Evolutionary conservation across 2,888 invertebrate species (phyloP).

Genomic region (Lepidocyrtinus sp.): DNA sequence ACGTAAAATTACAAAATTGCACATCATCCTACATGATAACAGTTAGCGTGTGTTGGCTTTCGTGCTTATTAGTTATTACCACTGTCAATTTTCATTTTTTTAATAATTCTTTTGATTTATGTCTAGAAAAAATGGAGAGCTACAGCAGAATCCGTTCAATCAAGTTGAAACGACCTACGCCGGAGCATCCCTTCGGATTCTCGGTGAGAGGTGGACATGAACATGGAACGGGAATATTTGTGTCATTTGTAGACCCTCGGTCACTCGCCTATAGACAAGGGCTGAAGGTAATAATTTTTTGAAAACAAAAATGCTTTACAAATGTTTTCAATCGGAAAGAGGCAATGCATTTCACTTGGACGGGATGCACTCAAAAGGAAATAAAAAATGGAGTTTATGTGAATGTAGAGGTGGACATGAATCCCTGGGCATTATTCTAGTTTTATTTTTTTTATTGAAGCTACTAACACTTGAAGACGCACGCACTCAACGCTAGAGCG

Average conservation of each 20-base stretch:
- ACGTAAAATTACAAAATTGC: slow-evolving; percentile 1
- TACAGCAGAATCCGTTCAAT: slow-evolving; percentile 70
- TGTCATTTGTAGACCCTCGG: slow-evolving; percentile 88
- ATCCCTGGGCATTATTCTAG: too few species aligned
- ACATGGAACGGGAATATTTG: slow-evolving; percentile 93
- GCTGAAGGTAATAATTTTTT: slow-evolving; percentile 79
- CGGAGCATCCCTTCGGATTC: slow-evolving; percentile 80
- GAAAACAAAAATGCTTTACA: background rate
- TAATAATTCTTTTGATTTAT: slow-evolving; percentile 16
- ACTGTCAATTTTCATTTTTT: background rate
- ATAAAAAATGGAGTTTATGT: too few species aligned
- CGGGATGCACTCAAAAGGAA: background rate
- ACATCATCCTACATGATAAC: background rate
- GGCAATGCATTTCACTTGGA: background rate
- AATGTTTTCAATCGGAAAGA: slow-evolving; percentile 1
- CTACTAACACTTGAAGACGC: too few species aligned
- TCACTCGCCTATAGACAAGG: slow-evolving; percentile 91
- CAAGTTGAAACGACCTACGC: slow-evolving; percentile 65
- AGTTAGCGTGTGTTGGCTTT: background rate
- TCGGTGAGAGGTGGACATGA: slow-evolving; percentile 90
- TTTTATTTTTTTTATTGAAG: too few species aligned
- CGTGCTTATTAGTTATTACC: background rate
- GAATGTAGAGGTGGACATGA: too few species aligned
- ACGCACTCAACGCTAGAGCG: too few species aligned
- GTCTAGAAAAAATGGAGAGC: slow-evolving; percentile 64